A percentile compares a stretch with the other conserved stretches of the same genome.
phyloP scores from a whole-genome alignment of 2,888 invertebrate species.

The Magallana nippona region DNA sequence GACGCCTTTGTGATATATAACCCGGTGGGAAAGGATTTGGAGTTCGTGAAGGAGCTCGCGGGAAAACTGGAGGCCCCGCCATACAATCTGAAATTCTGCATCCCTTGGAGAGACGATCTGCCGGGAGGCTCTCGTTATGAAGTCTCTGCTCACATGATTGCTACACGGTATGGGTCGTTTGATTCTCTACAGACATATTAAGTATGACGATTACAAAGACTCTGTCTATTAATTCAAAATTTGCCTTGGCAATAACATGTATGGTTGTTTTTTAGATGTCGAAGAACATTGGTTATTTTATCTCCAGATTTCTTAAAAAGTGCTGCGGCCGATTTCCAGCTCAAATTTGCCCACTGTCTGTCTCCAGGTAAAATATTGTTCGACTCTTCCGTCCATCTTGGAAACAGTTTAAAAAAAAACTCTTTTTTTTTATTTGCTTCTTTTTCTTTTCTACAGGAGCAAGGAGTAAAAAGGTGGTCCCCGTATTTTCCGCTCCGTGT shows the following conservation, averaged over 20 bases:
- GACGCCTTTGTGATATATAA: slow-evolving; percentile 70
- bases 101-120: slow-evolving; percentile 69
- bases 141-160: slow-evolving; percentile 66
- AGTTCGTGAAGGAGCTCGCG: slow-evolving; percentile 63
- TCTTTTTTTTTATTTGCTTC: too few species aligned
- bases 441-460: slow-evolving; percentile 44
- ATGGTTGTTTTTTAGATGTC: slow-evolving; percentile 38
- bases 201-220: too few species aligned
- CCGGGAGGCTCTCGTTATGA: slow-evolving; percentile 63
- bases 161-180: slow-evolving; percentile 60
- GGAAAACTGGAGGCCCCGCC: slow-evolving; percentile 56
- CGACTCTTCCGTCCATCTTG: neutral
- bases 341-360: slow-evolving; percentile 49
- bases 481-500: slow-evolving; percentile 38
- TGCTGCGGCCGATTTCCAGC: slow-evolving; percentile 46
- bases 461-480: slow-evolving; percentile 44
- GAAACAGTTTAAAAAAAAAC: too few species aligned
- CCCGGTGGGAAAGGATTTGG: slow-evolving; percentile 47
- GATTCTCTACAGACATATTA: neutral
- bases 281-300: slow-evolving; percentile 43
- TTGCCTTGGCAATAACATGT: too few species aligned
- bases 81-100: slow-evolving; percentile 63
- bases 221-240: too few species aligned
- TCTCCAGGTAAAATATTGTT: slow-evolving; percentile 49
- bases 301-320: slow-evolving; percentile 44